Evolutionary conservation across 1,140 invertebrate genomes (phyloP).

Genomic region (Ridgeia piscesae): DNA sequence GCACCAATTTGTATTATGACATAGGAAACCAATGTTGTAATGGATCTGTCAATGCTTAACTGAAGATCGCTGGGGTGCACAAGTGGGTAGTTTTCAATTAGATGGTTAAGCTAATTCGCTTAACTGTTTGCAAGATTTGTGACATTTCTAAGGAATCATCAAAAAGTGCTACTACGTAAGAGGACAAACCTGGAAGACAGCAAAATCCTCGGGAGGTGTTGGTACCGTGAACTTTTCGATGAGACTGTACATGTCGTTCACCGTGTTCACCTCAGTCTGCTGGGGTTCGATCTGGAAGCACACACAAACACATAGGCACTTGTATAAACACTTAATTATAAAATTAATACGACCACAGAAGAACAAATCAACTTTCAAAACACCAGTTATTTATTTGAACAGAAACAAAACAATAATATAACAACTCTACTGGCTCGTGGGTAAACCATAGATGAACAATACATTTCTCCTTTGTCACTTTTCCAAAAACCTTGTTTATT

Average conservation of each 20-base stretch:
- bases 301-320: background rate
- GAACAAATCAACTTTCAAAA: background rate
- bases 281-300: conserved; percentile 63
- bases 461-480: no score
- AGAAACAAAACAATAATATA: no score
- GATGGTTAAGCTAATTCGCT: background rate
- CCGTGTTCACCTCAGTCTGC: conserved; percentile 68
- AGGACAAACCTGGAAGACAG: conserved; percentile 63
- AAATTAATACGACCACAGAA: background rate
- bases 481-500: no score
- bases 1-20: no score
- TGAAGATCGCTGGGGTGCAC: no score
- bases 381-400: background rate
- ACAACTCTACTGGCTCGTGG: no score
- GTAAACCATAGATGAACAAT: no score
- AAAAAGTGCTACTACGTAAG: background rate
- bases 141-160: background rate
- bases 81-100: no score
- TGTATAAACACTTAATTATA: background rate
- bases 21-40: no score
- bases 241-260: conserved; percentile 73
- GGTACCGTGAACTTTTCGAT: conserved; percentile 72
- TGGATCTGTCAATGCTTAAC: no score
- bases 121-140: background rate
- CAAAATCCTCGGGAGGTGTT: conserved; percentile 65